Percentiles rank a stretch among this genome's conserved stretches.
These are phyloP conservation scores for Climacteris rufus DNA, from an alignment of 2,113 vertebrate genomes.

Conservation along the genomic window DNA sequence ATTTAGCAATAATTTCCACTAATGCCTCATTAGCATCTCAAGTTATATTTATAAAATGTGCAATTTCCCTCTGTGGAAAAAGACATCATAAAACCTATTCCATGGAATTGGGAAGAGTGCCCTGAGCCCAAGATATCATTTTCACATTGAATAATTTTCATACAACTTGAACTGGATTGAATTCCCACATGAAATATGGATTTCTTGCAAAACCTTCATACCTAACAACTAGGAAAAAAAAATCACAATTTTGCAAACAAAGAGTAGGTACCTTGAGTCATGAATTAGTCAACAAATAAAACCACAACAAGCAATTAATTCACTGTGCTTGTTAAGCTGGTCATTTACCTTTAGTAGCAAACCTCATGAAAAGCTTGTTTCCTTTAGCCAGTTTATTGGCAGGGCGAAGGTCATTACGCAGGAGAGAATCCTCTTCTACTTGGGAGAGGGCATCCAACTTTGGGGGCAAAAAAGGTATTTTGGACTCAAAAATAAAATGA, in stretches of 20 bases:
- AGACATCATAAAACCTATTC: background rate
- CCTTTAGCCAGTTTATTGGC: conserved; percentile 88
- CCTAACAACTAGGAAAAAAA: background rate
- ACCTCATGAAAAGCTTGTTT: conserved; percentile 90
- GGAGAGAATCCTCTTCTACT: conserved; percentile 86
- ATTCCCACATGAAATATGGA: background rate
- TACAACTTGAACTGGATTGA: background rate
- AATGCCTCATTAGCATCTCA: background rate
- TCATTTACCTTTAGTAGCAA: conserved; percentile 88
- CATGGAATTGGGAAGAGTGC: background rate
- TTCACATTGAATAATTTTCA: background rate
- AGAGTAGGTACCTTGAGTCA: background rate
- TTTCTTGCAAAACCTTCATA: background rate
- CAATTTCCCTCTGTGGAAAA: background rate
- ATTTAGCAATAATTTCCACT: background rate
- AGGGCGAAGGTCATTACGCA: conserved; percentile 88
- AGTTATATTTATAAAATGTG: background rate
- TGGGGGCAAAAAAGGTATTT: conserved; percentile 54
- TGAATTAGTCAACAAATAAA: background rate
- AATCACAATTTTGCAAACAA: background rate
- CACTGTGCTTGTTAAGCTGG: background rate
- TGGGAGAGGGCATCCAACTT: conserved; percentile 83
- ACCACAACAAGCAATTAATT: background rate
- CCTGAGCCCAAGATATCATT: background rate
- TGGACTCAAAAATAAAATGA: conserved; percentile 30